Evolutionary conservation across 1,140 invertebrate genomes (phyloP).

Genomic region (Pogonus chalceus): DNA sequence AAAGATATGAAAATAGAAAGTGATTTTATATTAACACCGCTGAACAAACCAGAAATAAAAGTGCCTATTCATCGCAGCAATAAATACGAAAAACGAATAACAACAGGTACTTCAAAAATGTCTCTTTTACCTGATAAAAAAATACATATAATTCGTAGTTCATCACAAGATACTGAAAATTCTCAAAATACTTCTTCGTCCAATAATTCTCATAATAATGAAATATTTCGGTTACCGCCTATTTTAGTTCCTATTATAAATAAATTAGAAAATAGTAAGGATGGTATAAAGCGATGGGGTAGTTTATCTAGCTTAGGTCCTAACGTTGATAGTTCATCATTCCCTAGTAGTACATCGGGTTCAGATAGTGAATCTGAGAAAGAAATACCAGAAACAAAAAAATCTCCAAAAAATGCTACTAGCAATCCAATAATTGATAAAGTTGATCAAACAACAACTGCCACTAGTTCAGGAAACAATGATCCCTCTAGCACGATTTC

Average conservation of each 20-base stretch:
- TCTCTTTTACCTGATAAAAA: conserved; percentile 23
- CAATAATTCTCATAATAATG: conserved; percentile 40
- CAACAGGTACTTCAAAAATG: conserved; percentile 17
- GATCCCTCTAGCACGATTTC: conserved; percentile 39
- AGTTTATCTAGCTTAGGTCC: conserved; percentile 53
- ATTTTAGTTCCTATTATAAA: conserved; percentile 52
- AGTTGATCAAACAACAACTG: neutral
- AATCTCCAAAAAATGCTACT: conserved; percentile 20
- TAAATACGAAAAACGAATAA: conserved; percentile 11
- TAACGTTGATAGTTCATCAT: conserved; percentile 56
- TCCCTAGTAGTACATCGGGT: conserved; percentile 30
- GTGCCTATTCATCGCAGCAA: neutral
- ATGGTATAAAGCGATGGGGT: conserved; percentile 34
- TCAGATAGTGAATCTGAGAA: conserved; percentile 47
- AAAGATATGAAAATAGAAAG: conserved; percentile 28
- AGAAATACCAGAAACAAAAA: conserved; percentile 37
- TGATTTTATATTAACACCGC: conserved; percentile 29
- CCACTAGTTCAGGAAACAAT: conserved; percentile 31
- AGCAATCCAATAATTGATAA: conserved; percentile 17
- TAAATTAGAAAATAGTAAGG: conserved; percentile 25
- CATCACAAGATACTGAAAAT: conserved; percentile 45
- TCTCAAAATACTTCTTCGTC: conserved; percentile 35
- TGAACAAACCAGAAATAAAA: conserved; percentile 15
- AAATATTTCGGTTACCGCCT: conserved; percentile 51
- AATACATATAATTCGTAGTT: conserved; percentile 32